Conservation (phyloP, 2,113 vertebrate species). For the Ammodytes dubius region DNA sequence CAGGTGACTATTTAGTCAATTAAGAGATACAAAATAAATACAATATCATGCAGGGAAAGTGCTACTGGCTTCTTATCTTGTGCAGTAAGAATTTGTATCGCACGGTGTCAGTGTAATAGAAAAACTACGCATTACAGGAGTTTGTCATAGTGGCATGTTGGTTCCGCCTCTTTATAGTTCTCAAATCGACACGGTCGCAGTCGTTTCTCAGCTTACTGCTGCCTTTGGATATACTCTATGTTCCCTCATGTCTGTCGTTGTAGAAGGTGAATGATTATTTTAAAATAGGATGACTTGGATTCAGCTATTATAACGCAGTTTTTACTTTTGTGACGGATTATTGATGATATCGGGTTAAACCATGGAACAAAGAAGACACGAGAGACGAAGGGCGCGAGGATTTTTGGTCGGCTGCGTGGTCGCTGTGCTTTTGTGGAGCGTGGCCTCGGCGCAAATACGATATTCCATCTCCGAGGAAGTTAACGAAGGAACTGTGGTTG, state of each 20-base stretch:
- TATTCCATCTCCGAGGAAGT: conserved; percentile 80
- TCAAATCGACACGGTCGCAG: accelerated
- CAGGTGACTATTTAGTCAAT: too few species aligned
- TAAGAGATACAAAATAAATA: not conserved
- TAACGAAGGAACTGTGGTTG: conserved; percentile 69
- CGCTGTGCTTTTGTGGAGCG: conserved; percentile 16
- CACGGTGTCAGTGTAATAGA: conserved; percentile 68
- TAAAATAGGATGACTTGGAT: conserved; percentile 8
- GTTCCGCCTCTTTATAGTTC: conserved; percentile 8
- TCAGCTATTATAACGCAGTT: not conserved
- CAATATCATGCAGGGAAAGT: accelerated
- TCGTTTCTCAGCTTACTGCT: accelerated
- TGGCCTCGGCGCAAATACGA: conserved; percentile 61
- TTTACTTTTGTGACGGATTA: not conserved
- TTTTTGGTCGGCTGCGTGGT: conserved; percentile 12
- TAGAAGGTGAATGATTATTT: too few species aligned
- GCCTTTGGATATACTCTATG: accelerated
- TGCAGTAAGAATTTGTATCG: conserved; percentile 2
- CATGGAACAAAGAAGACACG: conserved; percentile 60
- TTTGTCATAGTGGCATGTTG: conserved; percentile 1
- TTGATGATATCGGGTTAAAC: not conserved
- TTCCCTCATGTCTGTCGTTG: too few species aligned
- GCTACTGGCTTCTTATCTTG: too few species aligned
- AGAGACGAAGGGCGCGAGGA: not conserved
- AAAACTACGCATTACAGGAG: accelerated